Percentiles rank a stretch among this genome's conserved stretches.
These are phyloP conservation scores for Torymus tubicola DNA, from an alignment of 2,888 invertebrate species.

Conservation along the genomic window DNA sequence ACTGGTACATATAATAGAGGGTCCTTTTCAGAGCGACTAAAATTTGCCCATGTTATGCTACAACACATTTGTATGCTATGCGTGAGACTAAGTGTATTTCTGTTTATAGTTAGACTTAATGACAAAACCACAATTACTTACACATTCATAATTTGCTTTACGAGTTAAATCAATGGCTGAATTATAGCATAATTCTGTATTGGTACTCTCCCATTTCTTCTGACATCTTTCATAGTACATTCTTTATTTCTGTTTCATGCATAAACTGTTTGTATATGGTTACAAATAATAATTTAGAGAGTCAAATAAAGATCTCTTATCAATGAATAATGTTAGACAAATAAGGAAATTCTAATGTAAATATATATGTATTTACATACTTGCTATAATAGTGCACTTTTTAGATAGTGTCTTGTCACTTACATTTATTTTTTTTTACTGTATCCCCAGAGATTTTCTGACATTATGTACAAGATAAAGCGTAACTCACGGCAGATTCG, in stretches of 20 bases:
- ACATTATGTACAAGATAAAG: slow-evolving; percentile 55
- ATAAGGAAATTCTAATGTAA: slow-evolving; percentile 46
- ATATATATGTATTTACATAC: slow-evolving; percentile 52
- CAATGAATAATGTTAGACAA: slow-evolving; percentile 37
- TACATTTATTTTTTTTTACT: slow-evolving; percentile 37
- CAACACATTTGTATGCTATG: slow-evolving; percentile 62
- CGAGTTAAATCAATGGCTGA: slow-evolving; percentile 51
- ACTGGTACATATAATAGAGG: slow-evolving; percentile 64
- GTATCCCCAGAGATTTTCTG: slow-evolving; percentile 34
- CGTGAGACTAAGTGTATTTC: slow-evolving; percentile 58
- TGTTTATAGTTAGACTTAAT: slow-evolving; percentile 58
- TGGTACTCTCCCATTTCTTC: slow-evolving; percentile 38
- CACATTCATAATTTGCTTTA: slow-evolving; percentile 61
- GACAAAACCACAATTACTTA: slow-evolving; percentile 70
- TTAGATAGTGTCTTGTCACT: slow-evolving; percentile 36
- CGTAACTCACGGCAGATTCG: slow-evolving; percentile 46
- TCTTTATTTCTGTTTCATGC: slow-evolving; percentile 6
- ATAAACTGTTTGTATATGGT: slow-evolving; percentile 33
- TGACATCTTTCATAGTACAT: slow-evolving; percentile 28
- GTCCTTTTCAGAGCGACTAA: slow-evolving; percentile 61
- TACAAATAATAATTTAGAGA: slow-evolving; percentile 42
- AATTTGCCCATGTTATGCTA: slow-evolving; percentile 61
- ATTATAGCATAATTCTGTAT: slow-evolving; percentile 45
- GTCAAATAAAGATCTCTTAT: slow-evolving; percentile 17
- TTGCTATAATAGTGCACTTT: slow-evolving; percentile 41